These are phyloP conservation scores for Tanytarsus gracilentus DNA, from an alignment of 2,888 invertebrate species.

Conservation along the genomic window DNA sequence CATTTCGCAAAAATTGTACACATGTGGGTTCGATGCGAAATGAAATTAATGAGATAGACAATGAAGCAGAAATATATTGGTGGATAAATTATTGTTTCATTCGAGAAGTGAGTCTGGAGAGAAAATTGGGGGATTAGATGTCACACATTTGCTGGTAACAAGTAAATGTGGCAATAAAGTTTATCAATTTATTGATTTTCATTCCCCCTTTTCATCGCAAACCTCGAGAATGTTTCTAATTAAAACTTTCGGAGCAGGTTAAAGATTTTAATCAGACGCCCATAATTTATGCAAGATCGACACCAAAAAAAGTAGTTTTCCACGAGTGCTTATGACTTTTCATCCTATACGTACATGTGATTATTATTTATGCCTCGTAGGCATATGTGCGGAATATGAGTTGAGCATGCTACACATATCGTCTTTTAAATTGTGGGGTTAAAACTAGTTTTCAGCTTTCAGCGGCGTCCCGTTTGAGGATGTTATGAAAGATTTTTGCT, in stretches of 20 bases:
- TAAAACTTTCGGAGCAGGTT: background rate
- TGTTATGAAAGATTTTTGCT: background rate
- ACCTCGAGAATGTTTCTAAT: background rate
- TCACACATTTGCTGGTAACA: background rate
- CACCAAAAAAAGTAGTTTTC: background rate
- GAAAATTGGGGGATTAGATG: background rate
- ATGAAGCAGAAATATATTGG: constrained; percentile 8
- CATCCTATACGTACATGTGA: background rate
- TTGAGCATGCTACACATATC: background rate
- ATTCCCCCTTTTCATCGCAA: background rate
- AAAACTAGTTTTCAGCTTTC: constrained; percentile 22
- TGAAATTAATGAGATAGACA: constrained; percentile 7
- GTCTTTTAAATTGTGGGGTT: background rate
- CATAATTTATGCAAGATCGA: constrained; percentile 1
- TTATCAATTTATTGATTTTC: constrained; percentile 8
- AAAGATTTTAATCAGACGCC: background rate
- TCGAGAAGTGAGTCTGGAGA: background rate
- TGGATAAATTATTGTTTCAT: constrained; percentile 3
- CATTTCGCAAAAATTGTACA: background rate
- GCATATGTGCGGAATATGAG: constrained; percentile 11
- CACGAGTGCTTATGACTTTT: constrained; percentile 15
- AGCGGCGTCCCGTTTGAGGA: constrained; percentile 6
- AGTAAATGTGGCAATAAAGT: background rate
- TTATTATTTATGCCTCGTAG: constrained; percentile 23
- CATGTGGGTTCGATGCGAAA: background rate